A percentile compares a stretch with the other conserved stretches of the same genome.
Conservation (phyloP, 2,888 invertebrate genomes). For the Sussaba pulchella region DNA sequence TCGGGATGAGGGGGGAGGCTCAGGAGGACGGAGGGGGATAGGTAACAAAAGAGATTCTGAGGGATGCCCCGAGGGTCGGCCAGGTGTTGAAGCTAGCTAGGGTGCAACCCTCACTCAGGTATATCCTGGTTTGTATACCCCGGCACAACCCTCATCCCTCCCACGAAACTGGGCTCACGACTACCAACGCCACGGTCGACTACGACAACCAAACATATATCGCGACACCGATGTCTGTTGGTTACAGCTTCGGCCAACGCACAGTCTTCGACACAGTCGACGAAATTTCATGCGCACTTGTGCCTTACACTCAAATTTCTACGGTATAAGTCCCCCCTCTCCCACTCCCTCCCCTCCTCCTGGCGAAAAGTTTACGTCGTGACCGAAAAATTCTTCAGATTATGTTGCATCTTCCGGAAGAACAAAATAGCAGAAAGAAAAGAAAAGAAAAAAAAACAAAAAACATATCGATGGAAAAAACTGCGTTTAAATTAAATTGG, state of each 20-base stretch:
- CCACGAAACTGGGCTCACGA: constrained; percentile 58
- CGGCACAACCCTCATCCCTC: constrained; percentile 52
- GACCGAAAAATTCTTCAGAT: no score
- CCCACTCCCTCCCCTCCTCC: no score
- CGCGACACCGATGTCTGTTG: constrained; percentile 1
- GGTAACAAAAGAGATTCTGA: constrained; percentile 54
- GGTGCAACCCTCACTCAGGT: constrained; percentile 64
- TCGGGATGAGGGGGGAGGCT: background rate
- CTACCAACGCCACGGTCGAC: constrained; percentile 14
- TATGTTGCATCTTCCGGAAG: no score
- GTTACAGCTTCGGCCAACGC: constrained; percentile 11
- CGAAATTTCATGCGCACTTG: constrained; percentile 36
- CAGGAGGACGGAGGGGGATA: background rate
- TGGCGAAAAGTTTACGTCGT: no score
- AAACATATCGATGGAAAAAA: no score
- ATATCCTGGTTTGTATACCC: constrained; percentile 15
- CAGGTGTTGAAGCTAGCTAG: constrained; percentile 63
- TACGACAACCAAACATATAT: constrained; percentile 24
- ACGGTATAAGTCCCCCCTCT: background rate
- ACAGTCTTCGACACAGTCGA: background rate
- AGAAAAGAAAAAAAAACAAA: no score
- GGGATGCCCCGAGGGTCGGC: constrained; percentile 64
- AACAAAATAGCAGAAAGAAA: no score
- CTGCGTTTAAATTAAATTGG: no score
- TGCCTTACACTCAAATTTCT: constrained; percentile 20